These are phyloP conservation scores for Phlogophora meticulosa DNA, from an alignment of 2,888 invertebrate species.

Conservation along the genomic window DNA sequence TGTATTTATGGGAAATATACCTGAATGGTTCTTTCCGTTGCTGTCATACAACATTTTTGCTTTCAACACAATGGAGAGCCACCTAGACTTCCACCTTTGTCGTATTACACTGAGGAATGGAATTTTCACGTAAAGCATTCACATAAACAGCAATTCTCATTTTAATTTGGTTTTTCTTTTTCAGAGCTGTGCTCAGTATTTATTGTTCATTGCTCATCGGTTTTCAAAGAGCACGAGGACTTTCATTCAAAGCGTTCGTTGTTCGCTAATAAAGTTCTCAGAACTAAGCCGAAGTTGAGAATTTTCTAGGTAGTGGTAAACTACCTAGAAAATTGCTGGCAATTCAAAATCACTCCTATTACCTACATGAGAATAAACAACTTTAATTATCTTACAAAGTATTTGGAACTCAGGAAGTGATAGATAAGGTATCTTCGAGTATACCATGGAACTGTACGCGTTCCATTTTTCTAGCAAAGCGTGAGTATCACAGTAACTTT, in stretches of 20 bases:
- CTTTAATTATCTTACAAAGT: no score
- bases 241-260: background rate
- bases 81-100: constrained; percentile 50
- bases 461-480: no score
- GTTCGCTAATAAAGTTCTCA: background rate
- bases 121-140: constrained; percentile 68
- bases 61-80: constrained; percentile 23
- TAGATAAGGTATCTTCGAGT: no score
- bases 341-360: background rate
- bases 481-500: no score
- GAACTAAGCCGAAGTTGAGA: background rate
- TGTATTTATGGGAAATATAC: no score
- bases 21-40: background rate
- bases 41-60: constrained; percentile 9
- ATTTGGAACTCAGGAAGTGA: no score
- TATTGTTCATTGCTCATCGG: no score
- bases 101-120: constrained; percentile 64
- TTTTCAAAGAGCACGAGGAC: no score
- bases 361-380: background rate
- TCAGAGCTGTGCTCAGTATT: background rate
- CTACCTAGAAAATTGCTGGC: no score
- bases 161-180: constrained; percentile 50
- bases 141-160: constrained; percentile 63
- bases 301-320: background rate
- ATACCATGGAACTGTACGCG: no score